Evolutionary conservation across 1,140 invertebrate species (phyloP), one percentile per base, ranked within the genome.

Genomic region (Sitobion miscanthi): DNA sequence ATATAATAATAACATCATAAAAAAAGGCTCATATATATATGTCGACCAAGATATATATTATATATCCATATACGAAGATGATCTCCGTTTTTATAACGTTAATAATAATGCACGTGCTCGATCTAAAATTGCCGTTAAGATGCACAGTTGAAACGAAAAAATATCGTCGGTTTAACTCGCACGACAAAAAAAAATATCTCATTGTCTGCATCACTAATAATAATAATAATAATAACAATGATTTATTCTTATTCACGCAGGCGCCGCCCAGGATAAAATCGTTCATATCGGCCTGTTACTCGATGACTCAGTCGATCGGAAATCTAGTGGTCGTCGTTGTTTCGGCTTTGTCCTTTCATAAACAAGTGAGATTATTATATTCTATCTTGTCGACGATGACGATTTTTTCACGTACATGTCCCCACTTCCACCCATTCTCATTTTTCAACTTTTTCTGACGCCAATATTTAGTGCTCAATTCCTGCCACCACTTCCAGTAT

Each of bases 201-300:
- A 49, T 62, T 62, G 30, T 62, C 25, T 30, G 25, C 30, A 3
- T 62, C 30, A 4, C 9, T 62, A 11, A 62, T 17, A 52, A 17
- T 49, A 14, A 49, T 52, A 17, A 52, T 52, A 17, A 52, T 23
- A 54, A 54, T 23, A 54, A 54, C 21, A 5, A 54, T 54, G 6
- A 77, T 77, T 77, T 14, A 35, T n/a, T 77, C 7, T 8, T n/a
- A 69, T 69, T 69, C 2, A 42, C 42, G 2, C 42, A 97, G 96
- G 96, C 97, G 62, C 97, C 97, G 2, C 94, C 94, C 35, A 96
- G 95, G 91, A 96, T 97, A 96, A 96, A 96, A 94, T 95, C 95
- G 0, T 95, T 96, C 30, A 95, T 95, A n/a, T 95, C 95, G 38
- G 95, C 96, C 9, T 94, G 94, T 42, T 96, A 95, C 95, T 95